Base-by-base conservation (phyloP, 2,888 invertebrate species). In the Drosophila borealis region DNA sequence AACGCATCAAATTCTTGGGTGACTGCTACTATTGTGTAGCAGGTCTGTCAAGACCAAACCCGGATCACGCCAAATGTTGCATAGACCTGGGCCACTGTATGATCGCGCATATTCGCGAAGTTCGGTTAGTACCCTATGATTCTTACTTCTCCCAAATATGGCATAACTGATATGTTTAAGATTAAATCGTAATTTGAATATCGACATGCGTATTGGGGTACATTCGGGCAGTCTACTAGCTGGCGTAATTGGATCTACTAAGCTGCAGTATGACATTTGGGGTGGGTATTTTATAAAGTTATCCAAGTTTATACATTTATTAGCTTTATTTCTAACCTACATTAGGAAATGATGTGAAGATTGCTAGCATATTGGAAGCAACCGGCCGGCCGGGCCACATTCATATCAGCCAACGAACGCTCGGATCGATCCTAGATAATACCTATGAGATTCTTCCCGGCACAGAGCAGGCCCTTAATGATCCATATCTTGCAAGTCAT, bases 181-280 rank as follows among this genome's bases (percentile, higher is more conserved):
- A 34, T 95, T 95, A 77, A 95, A 95, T 36, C 95, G 96, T 14
- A 94, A 95, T 11, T 94, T 98, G 39, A 95, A 97, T 85, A 97
- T 99, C 51, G 97, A 98, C 90, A 99, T 99, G 99, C 93, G 99
- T 80, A 99, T 99, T 74, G 99, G 99, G 0, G 95, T 99, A 0
- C 98, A 99, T 91, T 96, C 97, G 3, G 99, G 99, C 0, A 95
- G 95, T 85, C 96, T 98, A 46, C 93, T 97, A 53, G 97, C 98
- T 78, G 98, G 99, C 0, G 95, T 99, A 1, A 95, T 99, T 56
- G 99, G 99, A 0, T 95, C 96, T 6, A 95, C 96, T 74, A 99
- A 99, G 92, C 98, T 98, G 96, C 98, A 99, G 91, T 99, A 96
- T 90, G 99, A 99, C 90, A 96, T 99, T 74, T 99, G 98, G 96